Percentiles rank a stretch among this genome's conserved stretches.
Evolutionary conservation across 2,797 vertebrate genomes (phyloP).

Genomic region (Carapus acus): DNA sequence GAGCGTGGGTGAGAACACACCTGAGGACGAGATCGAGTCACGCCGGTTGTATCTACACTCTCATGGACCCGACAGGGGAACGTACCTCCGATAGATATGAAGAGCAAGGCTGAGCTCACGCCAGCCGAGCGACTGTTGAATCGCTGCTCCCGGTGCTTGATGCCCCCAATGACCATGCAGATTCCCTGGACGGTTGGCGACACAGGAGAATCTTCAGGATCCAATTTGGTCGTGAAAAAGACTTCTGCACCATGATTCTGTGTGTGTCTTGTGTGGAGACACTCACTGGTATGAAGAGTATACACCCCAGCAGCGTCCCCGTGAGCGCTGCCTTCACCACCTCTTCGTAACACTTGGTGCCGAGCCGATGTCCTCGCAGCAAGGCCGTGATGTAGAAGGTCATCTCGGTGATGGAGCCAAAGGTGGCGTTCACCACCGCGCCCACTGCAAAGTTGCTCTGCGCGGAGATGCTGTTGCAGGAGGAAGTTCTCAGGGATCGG

Average conservation of each 20-base stretch:
- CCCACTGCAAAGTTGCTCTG: conserved; percentile 88
- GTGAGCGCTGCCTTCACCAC: conserved; percentile 83
- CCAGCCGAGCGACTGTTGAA: conserved; percentile 89
- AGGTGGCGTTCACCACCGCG: conserved; percentile 85
- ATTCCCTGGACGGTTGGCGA: conserved; percentile 69
- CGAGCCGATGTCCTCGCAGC: conserved; percentile 74
- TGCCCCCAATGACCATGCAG: conserved; percentile 88
- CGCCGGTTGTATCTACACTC: not conserved
- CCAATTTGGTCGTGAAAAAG: no score
- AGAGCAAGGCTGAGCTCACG: conserved; percentile 83
- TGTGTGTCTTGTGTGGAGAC: no score
- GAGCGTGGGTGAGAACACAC: conserved; percentile 85
- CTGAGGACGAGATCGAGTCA: conserved; percentile 49
- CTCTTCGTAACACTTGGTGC: conserved; percentile 81
- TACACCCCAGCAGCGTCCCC: conserved; percentile 82
- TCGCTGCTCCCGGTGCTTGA: conserved; percentile 81
- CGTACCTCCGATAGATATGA: conserved; percentile 86
- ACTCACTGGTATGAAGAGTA: conserved; percentile 84
- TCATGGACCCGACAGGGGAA: not conserved
- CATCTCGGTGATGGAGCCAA: conserved; percentile 86
- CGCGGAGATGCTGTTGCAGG: conserved; percentile 76
- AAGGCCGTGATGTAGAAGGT: conserved; percentile 89
- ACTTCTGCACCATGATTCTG: no score
- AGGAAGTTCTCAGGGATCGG: no score
- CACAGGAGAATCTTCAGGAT: no score